A percentile compares a stretch with the other conserved stretches of the same genome.
phyloP scores from a whole-genome alignment of 1,140 invertebrate genomes.

The Lerema accius region DNA sequence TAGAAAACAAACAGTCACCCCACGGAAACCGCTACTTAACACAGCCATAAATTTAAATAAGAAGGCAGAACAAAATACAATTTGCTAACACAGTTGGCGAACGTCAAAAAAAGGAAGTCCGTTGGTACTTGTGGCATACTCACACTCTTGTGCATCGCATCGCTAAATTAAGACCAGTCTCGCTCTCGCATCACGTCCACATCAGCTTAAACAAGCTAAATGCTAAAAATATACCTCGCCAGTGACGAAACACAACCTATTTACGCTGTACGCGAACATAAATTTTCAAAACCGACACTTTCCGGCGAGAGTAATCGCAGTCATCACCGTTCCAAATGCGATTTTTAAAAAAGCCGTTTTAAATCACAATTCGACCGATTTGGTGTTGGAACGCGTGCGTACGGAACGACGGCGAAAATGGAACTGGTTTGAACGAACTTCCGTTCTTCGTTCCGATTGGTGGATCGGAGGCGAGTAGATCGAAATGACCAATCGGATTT shows the following conservation, averaged over 20 bases:
- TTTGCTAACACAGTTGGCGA: constrained; percentile 31
- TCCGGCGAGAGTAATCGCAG: neutral
- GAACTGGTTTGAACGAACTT: constrained; percentile 75
- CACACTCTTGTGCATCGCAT: constrained; percentile 67
- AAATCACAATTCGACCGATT: constrained; percentile 33
- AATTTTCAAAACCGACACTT: no score
- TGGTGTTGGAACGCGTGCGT: constrained; percentile 54
- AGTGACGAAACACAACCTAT: constrained; percentile 69
- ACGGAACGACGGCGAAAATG: constrained; percentile 61
- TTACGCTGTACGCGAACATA: constrained; percentile 29
- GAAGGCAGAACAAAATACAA: constrained; percentile 23
- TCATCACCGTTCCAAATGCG: constrained; percentile 3
- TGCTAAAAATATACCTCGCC: constrained; percentile 73
- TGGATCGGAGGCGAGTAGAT: constrained; percentile 42
- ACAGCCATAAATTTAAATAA: constrained; percentile 21
- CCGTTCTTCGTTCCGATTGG: constrained; percentile 65
- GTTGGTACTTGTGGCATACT: constrained; percentile 52
- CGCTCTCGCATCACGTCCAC: constrained; percentile 51
- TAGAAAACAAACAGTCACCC: no score
- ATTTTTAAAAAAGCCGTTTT: constrained; percentile 37
- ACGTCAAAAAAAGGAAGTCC: constrained; percentile 65
- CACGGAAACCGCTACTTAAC: constrained; percentile 10
- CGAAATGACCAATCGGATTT: constrained; percentile 53
- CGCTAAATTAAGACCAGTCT: constrained; percentile 76
- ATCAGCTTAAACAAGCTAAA: constrained; percentile 70